Evolutionary conservation across 2,888 invertebrate species (phyloP), one percentile per base, ranked within the genome.

Genomic region (Plusia festucae): DNA sequence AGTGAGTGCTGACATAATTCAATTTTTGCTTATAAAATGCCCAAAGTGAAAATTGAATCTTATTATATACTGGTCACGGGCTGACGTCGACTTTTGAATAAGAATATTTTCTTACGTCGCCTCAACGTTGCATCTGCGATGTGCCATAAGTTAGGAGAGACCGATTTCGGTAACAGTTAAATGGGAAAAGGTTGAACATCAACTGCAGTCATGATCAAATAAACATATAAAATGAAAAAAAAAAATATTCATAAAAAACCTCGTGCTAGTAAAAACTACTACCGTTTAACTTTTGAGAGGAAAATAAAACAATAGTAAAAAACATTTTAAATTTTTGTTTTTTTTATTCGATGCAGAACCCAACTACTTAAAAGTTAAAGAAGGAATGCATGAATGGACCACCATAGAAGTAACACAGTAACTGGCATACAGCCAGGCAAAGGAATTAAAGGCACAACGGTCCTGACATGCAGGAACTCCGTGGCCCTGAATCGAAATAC

Each of bases 11-110:
- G 24, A 59, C 58, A 62, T 70, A 65, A 68, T 70, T 79, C 69
- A 79, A 79, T 80, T 69, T 40, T 61, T 68, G 57, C 62, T 56
- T 76, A 70, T 65, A 78, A 70, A 79, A 68, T 78, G 77, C 70
- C 82, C 70, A 77, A 80, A 79, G 79, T 73, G 76, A 82, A 84
- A 84, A 83, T 85, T 77, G 82, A 81, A 84, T 79, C 79, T 78
- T 82, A 81, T 81, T 84, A 82, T 82, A 88, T 87, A 87, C 88
- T 83, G 88, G 90, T 90, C 91, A 91, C 91, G 90, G 86, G 83
- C 83, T 82, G 85, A 83, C 84, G 87, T 86, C 86, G 87, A 90
- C 87, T 89, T 91, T 87, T 90, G 90, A 91, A 92, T 91, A 90
- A 90, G 85, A 89, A 91, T 91, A 89, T 92, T 92, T 92, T 90